These are phyloP conservation scores for Acanthochromis polyacanthus DNA, from an alignment of 2,113 vertebrate genomes.

Conservation along the genomic window DNA sequence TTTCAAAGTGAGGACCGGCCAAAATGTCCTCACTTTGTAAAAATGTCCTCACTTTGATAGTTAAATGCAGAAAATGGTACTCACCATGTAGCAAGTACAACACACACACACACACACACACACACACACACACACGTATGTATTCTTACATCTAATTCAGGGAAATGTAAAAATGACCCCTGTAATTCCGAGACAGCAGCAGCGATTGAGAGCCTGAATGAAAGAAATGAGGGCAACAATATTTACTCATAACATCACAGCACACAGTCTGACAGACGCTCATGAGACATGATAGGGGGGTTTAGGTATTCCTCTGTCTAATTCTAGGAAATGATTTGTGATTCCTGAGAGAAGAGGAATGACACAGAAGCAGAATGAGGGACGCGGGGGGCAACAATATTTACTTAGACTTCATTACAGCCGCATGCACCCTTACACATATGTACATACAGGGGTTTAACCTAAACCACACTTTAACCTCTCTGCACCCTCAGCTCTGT, in stretches of 20 bases:
- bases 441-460: slow-evolving; percentile 75
- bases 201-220: slow-evolving; percentile 40
- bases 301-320: slow-evolving; percentile 68
- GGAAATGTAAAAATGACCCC: slow-evolving; percentile 84
- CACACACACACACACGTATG: slow-evolving; percentile 31
- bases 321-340: slow-evolving; percentile 82
- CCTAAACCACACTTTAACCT: slow-evolving; percentile 79
- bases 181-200: slow-evolving; percentile 67
- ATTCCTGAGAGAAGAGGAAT: slow-evolving; percentile 76
- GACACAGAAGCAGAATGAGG: slow-evolving; percentile 69
- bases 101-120: no score
- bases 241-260: slow-evolving; percentile 75
- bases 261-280: slow-evolving; percentile 1
- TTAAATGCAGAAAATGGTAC: no score
- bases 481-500: slow-evolving; percentile 60
- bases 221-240: slow-evolving; percentile 67
- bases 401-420: slow-evolving; percentile 86
- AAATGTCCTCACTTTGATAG: no score
- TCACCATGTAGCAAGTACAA: no score
- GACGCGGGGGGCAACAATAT: slow-evolving; percentile 76
- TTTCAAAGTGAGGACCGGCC: no score
- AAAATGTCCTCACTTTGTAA: no score
- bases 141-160: slow-evolving; percentile 78
- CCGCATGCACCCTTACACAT: slow-evolving; percentile 56
- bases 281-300: slow-evolving; percentile 33